These are phyloP conservation scores for Leptonema lineaticorne DNA, from an alignment of 1,140 invertebrate species.

Conservation along the genomic window DNA sequence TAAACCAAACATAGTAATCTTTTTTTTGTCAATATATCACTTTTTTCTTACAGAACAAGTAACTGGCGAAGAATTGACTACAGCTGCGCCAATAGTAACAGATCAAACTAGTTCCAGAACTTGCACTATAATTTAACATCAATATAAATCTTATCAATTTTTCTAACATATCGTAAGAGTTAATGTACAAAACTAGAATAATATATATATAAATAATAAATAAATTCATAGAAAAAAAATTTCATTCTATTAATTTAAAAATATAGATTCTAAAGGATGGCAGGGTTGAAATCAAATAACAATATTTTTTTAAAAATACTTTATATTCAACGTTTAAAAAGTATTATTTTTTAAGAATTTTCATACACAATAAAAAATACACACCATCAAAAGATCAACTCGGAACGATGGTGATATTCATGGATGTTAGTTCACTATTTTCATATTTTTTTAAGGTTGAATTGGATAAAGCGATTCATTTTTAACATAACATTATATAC, in stretches of 20 bases:
- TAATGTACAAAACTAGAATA: too few species aligned
- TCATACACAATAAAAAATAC: not conserved
- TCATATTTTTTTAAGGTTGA: too few species aligned
- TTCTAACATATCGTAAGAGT: too few species aligned
- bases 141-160: not conserved
- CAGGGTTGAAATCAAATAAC: not conserved
- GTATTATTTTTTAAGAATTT: not conserved
- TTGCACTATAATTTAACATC: slow-evolving; percentile 25
- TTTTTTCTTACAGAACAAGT: slow-evolving; percentile 27
- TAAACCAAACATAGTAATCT: slow-evolving; percentile 12
- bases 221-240: too few species aligned
- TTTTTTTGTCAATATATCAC: not conserved
- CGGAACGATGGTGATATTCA: not conserved
- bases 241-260: too few species aligned
- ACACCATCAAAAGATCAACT: not conserved
- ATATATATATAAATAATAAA: too few species aligned
- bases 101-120: slow-evolving; percentile 34
- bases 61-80: not conserved
- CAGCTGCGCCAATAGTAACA: not conserved
- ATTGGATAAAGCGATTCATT: too few species aligned
- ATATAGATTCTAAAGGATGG: too few species aligned
- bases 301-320: slow-evolving; percentile 3
- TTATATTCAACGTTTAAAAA: slow-evolving; percentile 10
- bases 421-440: not conserved
- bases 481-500: too few species aligned